Evolutionary conservation across 1,140 invertebrate species (phyloP), one percentile per base, ranked within the genome.

Genomic region (Phymastichus coffea): DNA sequence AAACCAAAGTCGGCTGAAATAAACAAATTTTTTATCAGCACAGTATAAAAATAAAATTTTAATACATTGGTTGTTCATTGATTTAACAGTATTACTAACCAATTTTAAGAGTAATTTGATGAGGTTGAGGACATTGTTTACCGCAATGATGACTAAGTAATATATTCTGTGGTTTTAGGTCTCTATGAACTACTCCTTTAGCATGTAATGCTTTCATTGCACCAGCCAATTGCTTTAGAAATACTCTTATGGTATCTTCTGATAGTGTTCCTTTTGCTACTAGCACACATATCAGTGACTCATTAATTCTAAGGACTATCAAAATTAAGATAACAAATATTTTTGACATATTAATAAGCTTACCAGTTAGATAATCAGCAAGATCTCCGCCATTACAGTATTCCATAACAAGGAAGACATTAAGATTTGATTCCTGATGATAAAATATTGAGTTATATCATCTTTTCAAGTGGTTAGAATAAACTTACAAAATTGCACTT

Each of bases 351-450:
- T 63, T 49, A 40, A 48, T 57, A 48, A 41, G 77, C 82, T 87
- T 87, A 85, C 91, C 88, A 72, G 87, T 86, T 60, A 99, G 83
- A 83, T 98, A 99, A 83, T 99, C 97, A 23, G 95, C 95, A 72
- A 99, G 82, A 81, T 99, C 97, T 10, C 97, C 97, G 43, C 96
- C 96, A 87, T 99, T 99, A 81, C 97, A 99, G 80, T 96, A 99
- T 88, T 97, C 96, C 95, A 98, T 98, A 67, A 98, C 94, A 64
- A 98, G 86, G 83, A 92, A 97, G 57, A 99, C 95, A 84, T 97
- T 90, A 67, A 91, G 87, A 66, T 88, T 83, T 53, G 93, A 95
- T 84, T 98, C 95, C 82, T 88, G 61, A 67, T 76, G 74, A 61
- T 58, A 43, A 69, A 43, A 57, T 56, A 63, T 25, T 23, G 54